phyloP scores from a whole-genome alignment of 2,888 invertebrate species.

The Elysia crispata region DNA sequence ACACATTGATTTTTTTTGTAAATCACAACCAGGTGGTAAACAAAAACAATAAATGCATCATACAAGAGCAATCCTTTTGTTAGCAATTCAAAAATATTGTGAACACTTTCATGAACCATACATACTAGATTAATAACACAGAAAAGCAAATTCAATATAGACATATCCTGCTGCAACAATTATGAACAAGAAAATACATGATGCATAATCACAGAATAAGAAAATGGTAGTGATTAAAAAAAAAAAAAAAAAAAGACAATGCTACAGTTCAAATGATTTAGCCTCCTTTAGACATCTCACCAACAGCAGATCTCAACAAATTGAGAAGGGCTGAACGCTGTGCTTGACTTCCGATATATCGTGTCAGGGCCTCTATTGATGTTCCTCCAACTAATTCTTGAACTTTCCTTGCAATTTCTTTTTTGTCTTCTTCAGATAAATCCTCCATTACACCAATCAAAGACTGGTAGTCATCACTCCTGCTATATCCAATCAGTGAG shows the following conservation, averaged over 20 bases:
- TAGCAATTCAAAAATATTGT: too few relatives aligned
- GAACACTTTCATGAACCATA: too few relatives aligned
- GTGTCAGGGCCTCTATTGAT: conserved; percentile 67
- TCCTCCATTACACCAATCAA: conserved; percentile 66
- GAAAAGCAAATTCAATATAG: too few relatives aligned
- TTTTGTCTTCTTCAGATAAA: conserved; percentile 67
- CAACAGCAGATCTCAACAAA: conserved; percentile 58
- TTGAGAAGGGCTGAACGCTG: conserved; percentile 68
- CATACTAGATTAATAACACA: too few relatives aligned
- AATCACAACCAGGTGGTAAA: too few relatives aligned
- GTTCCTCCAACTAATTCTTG: conserved; percentile 72
- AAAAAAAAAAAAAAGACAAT: too few relatives aligned
- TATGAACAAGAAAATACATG: not conserved
- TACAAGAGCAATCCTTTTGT: too few relatives aligned
- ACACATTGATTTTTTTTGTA: too few relatives aligned
- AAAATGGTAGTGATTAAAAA: not conserved
- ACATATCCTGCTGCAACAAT: not conserved
- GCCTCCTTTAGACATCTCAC: conserved; percentile 61
- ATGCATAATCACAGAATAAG: not conserved
- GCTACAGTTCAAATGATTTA: not conserved
- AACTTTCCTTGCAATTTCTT: conserved; percentile 63
- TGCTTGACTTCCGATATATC: conserved; percentile 69
- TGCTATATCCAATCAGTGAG: conserved; percentile 65
- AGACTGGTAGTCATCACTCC: conserved; percentile 68
- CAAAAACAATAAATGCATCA: too few relatives aligned